Base-by-base conservation (phyloP, 2,113 vertebrate genomes). In the Rhodinocichla rosea region DNA sequence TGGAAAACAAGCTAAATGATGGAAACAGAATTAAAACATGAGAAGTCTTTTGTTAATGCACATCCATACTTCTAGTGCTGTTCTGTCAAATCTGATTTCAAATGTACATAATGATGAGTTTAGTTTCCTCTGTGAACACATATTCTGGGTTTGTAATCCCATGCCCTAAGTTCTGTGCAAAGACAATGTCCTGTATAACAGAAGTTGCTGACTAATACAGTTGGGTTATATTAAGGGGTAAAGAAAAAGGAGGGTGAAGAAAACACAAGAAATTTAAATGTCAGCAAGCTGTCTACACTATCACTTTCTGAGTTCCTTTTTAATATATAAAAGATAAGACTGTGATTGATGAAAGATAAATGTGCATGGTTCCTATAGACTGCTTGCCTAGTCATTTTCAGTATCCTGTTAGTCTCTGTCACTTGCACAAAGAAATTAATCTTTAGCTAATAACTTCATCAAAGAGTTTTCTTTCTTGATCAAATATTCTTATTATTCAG, bases 301-400 rank as follows among this genome's bases (percentile, higher is more conserved):
- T 78, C 60, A 83, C 12, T 80, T 91, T 82, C 73, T 69, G 23
- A 76, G 68, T 87, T 78, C 47, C 56, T 83, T 81, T 94, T 78
- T 91, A 71, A 84, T 87, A 84, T 55, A 10, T 23, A 35, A 60
- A 71, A 91, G 86, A 92, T 90, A 94, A 94, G 75, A 70, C 0
- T 5, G 23, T 73, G 93, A 88, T 82, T 80, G 52, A 49, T 91
- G 83, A 89, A 85, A 85, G 91, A 85, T 92, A 89, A 91, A 71
- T 85, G n/a, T 92, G n/a, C 53, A 52, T 65, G 42, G 24, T 73
- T 95, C 62, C 74, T 89, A 57, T 32, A 80, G 45, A 49, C 47
- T 89, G 14, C 74, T 76, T 73, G 49, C 62, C 74, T 75, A 69
- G 84, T 59, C 35, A 67, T 81, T 91, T 81, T 77, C 62, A 84